Evolutionary conservation across 1,140 invertebrate genomes (phyloP).

Genomic region (Homarus americanus): DNA sequence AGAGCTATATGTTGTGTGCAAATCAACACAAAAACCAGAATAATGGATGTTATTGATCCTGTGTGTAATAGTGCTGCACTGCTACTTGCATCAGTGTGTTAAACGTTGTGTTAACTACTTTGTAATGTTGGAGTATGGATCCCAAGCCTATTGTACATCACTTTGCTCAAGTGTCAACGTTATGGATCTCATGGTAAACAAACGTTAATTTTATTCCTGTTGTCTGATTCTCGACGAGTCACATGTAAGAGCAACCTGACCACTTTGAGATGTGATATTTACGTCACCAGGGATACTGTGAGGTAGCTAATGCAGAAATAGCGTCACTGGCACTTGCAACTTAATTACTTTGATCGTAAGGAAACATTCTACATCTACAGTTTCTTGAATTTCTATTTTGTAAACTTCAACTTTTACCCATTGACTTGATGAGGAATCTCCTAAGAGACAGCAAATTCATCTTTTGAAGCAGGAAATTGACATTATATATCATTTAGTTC

Average conservation of each 20-base stretch:
- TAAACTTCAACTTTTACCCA: too few relatives aligned
- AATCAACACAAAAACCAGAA: not conserved
- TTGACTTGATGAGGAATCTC: too few relatives aligned
- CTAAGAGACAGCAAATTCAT: too few relatives aligned
- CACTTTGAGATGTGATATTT: not conserved
- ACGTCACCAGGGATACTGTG: not conserved
- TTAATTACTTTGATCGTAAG: too few relatives aligned
- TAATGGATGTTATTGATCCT: not conserved
- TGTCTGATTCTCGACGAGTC: not conserved
- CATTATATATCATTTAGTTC: too few relatives aligned
- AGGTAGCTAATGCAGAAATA: too few relatives aligned
- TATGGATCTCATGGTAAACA: not conserved
- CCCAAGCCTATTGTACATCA: not conserved
- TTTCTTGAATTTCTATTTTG: too few relatives aligned
- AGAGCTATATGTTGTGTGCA: not conserved
- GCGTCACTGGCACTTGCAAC: too few relatives aligned
- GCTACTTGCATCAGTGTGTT: not conserved
- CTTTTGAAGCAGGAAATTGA: too few relatives aligned
- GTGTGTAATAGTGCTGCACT: not conserved
- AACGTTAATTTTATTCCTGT: not conserved
- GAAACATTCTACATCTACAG: too few relatives aligned
- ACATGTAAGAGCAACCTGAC: not conserved
- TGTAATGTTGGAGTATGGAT: not conserved
- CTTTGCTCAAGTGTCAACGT: not conserved
- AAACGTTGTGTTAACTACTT: not conserved